Base-by-base conservation (phyloP, 2,797 vertebrate genomes). In the Ataeniobius toweri region DNA sequence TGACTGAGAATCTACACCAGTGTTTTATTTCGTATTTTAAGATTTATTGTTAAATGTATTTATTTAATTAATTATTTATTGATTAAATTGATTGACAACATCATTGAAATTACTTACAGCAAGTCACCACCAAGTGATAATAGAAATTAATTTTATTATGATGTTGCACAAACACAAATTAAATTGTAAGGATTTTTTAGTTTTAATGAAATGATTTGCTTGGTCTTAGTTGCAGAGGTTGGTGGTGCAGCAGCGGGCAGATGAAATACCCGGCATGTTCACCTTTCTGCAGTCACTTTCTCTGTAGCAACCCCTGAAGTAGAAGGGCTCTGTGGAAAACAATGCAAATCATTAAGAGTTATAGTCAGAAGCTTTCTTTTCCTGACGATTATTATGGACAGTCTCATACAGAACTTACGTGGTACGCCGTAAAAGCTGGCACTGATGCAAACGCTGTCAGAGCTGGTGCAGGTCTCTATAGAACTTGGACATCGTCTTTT, bases 181-280 rank as follows among this genome's bases (percentile, higher is more conserved):
- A 16, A 18, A 73, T 18, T 8, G 2, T 0, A 53, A 22, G n/a
- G 5, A 48, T 6, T 18, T 31, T 28, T 71, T 6, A 71, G 20
- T 51, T 26, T 10, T 20, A 50, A 26, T 18, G 14, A 74, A 59
- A 6, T 48, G 5, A 22, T 75, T 65, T 63, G 8, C 3, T 16
- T 26, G n/a, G 22, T 41, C 41, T 46, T 24, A 20, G 68, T 88
- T 89, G 65, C 87, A 89, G 56, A 73, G 63, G 48, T 89, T 74
- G 10, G 1, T 12, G 0, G 0, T 18, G 83, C 90, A 89, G 75
- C 83, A 90, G 1, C 0, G 1, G 26, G 70, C 7, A 26, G 22
- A 1, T 20, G 4, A 18, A 4, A 73, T 0, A 5, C 41, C 51
- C 0, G 69, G 55, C 0, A 0, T 1, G 28, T 31, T 78, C 74